These are phyloP conservation scores for Trematomus bernacchii DNA, from an alignment of 2,797 vertebrate genomes.

Conservation along the genomic window DNA sequence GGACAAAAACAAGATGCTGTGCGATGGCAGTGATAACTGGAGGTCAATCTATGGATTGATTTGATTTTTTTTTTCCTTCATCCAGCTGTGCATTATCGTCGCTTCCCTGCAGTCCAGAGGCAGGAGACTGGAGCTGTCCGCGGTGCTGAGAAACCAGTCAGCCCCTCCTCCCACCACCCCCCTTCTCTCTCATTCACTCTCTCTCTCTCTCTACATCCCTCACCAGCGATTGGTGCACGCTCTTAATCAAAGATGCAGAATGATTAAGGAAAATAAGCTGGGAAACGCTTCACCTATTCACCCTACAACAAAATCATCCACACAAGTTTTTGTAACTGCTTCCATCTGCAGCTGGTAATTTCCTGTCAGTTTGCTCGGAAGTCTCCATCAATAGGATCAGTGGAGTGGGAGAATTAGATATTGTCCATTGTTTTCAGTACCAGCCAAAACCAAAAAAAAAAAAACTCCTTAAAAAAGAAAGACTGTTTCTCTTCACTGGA, in stretches of 20 bases:
- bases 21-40: slow-evolving; percentile 9
- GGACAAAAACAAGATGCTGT: background rate
- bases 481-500: background rate
- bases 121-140: slow-evolving; percentile 76
- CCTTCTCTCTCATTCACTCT: background rate
- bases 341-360: slow-evolving; percentile 13
- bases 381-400: slow-evolving; percentile 3
- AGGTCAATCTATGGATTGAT: slow-evolving; percentile 16
- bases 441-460: background rate
- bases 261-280: slow-evolving; percentile 20
- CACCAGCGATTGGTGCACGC: slow-evolving; percentile 56
- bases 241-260: slow-evolving; percentile 36
- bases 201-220: slow-evolving; percentile 28
- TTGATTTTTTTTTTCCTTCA: background rate
- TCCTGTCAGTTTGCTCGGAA: background rate
- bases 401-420: background rate
- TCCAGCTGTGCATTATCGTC: slow-evolving; percentile 40
- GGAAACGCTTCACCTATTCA: slow-evolving; percentile 1
- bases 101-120: slow-evolving; percentile 68
- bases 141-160: slow-evolving; percentile 74
- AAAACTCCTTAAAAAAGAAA: background rate
- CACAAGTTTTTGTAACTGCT: background rate
- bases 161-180: slow-evolving; percentile 38
- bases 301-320: background rate
- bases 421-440: background rate